Evolutionary conservation across 2,888 invertebrate genomes (phyloP), one percentile per base, ranked within the genome.

Genomic region (Cheiracanthium punctorium): DNA sequence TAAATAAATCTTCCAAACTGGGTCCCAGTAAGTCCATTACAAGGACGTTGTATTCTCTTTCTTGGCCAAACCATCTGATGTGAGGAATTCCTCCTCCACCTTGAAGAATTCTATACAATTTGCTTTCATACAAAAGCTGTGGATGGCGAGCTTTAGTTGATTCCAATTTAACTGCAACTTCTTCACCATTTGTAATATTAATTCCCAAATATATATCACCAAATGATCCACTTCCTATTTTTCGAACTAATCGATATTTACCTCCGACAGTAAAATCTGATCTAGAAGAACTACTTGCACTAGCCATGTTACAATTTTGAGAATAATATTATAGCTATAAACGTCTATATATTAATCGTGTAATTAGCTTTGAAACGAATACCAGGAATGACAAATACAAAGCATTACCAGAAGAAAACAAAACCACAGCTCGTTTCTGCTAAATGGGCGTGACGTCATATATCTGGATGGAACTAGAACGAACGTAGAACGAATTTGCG

Each of bases 11-110:
- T n/a, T n/a, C n/a, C n/a, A n/a, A n/a, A 79, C 98, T 98, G 0
- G 99, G 99, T 67, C 99, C 99, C 89, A 99, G 93, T 76, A 99
- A 94, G 93, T 99, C 99, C 99, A 99, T 99, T 89, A 99, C 99
- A 91, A 99, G 94, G 89, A 99, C 97, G 93, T 99, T 99, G 94
- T 98, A 98, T 90, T 98, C 98, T 91, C 96, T 95, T 93, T 98
- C 99, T 93, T 95, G 96, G 90, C 98, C 98, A 93, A 95, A 98
- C 87, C 89, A 88, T 80, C 88, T 98, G 93, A 98, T 97, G 90
- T 95, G 95, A 89, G 98, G 98, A 91, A 98, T 98, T 73, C 90
- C 90, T 12, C 90, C 89, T 92, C 97, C 98, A 91, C 98, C 98
- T 93, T 98, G 97, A 96, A 99, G 97, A 94, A 98, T 95, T 94